Evolutionary conservation across 2,113 vertebrate genomes (phyloP), one percentile per base, ranked within the genome.

Genomic region (Pterocles orientalis): DNA sequence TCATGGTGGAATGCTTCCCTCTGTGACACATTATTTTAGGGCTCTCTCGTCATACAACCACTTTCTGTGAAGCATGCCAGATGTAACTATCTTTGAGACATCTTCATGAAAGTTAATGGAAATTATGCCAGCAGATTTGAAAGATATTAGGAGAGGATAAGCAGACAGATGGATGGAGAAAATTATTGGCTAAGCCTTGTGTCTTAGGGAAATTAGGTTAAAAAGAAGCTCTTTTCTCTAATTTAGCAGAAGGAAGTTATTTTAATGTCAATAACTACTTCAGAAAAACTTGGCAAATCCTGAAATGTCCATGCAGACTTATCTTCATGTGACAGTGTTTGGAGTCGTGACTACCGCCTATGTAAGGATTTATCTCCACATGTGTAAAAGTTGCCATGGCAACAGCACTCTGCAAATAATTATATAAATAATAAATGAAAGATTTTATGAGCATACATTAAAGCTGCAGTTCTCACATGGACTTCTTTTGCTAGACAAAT

Each of bases 381-480:
- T 87, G 87, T 95, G 88, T 50, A 94, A 73, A 72, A 92, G 91
- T 92, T 80, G 53, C 47, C 86, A 94, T 89, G 66, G 88, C 66
- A 94, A 96, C 94, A 94, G 50, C 28, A 28, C 61, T 87, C 51
- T 85, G 88, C 61, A 91, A 96, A 94, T 96, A 96, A 95, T 95
- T 94, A 80, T 91, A 92, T 97, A 94, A 97, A 96, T 96, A 94
- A 96, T 86, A 89, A 92, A 94, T 94, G 70, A 82, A 94, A 78
- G 39, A 54, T 72, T 82, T 94, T 85, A 72, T 85, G 62, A 87
- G 18, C 7, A 0, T 39, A 48, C 20, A 82, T 89, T 94, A 62
- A 69, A 94, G 73, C 77, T 89, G 50, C n/a, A 91, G 29, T 58
- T 94, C 77, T 85, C 57, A 54, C 47, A 69, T 4, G 87, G 39